phyloP scores from a whole-genome alignment of 1,140 invertebrate species.

The Parasteatoda tepidariorum region DNA sequence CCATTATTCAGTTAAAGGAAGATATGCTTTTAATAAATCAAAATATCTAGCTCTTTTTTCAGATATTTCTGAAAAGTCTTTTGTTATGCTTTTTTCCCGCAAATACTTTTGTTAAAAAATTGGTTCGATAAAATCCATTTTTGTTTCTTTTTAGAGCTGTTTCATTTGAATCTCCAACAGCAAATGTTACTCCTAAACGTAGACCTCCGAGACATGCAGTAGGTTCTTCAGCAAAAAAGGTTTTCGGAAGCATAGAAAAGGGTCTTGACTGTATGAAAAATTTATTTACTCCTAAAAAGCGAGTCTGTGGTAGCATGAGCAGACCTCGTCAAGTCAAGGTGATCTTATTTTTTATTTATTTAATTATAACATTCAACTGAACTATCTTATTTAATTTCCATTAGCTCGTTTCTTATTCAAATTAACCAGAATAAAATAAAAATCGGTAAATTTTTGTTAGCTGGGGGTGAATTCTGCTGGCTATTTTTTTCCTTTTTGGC shows the following conservation, averaged over 20 bases:
- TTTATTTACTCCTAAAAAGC: slow-evolving; percentile 78
- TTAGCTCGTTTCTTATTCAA: too few species aligned
- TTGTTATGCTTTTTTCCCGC: background rate
- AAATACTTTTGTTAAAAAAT: background rate
- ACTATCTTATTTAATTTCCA: too few species aligned
- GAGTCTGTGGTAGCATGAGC: slow-evolving; percentile 56
- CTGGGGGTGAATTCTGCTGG: too few species aligned
- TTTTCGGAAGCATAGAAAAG: slow-evolving; percentile 79
- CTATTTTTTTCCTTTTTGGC: too few species aligned
- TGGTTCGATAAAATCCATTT: too few species aligned
- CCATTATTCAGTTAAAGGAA: too few species aligned
- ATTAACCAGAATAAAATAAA: too few species aligned
- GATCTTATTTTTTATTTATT: background rate
- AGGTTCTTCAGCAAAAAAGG: slow-evolving; percentile 73
- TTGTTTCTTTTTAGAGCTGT: slow-evolving; percentile 22
- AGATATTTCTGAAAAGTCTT: background rate
- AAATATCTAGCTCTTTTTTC: background rate
- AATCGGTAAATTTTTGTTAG: too few species aligned
- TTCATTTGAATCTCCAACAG: slow-evolving; percentile 51
- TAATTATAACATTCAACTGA: too few species aligned
- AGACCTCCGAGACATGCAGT: slow-evolving; percentile 5
- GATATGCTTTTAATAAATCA: background rate
- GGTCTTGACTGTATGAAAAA: slow-evolving; percentile 77
- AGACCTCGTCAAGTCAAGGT: slow-evolving; percentile 44
- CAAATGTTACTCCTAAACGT: slow-evolving; percentile 20